Conservation (phyloP, 2,797 vertebrate genomes). For the Onychomys leucogaster region DNA sequence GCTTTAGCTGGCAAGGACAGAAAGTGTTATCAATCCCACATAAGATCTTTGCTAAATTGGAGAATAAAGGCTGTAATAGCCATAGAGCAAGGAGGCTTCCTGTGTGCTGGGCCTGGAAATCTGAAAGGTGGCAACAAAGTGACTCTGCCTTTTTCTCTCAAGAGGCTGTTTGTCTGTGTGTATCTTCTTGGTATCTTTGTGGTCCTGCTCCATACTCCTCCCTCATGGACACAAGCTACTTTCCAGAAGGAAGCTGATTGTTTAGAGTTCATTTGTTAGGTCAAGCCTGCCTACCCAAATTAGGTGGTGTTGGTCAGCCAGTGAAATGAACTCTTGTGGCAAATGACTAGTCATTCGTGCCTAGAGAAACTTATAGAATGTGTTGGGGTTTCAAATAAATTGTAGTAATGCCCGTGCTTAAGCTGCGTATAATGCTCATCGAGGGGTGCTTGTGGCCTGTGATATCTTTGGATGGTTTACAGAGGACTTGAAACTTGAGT, state of each 20-base stretch:
- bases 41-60: not conserved
- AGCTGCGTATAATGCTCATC: not conserved
- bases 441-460: not conserved
- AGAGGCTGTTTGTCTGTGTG: constrained; percentile 27
- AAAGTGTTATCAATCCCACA: not conserved
- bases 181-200: constrained; percentile 17
- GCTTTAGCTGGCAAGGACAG: constrained; percentile 20
- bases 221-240: not conserved
- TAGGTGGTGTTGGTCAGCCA: not conserved
- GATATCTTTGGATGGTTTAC: constrained; percentile 45
- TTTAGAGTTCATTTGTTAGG: constrained; percentile 34
- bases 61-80: not conserved
- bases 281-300: constrained; percentile 41
- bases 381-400: constrained; percentile 11
- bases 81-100: not conserved
- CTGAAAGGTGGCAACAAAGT: not conserved
- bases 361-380: not conserved
- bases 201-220: not conserved
- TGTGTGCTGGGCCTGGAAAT: not conserved
- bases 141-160: not conserved
- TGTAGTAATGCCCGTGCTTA: not conserved
- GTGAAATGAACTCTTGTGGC: not conserved
- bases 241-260: constrained; percentile 27
- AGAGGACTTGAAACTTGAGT: constrained; percentile 39
- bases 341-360: not conserved